These are phyloP conservation scores for Acanthochromis polyacanthus DNA, from an alignment of 2,113 vertebrate species.

Conservation along the genomic window DNA sequence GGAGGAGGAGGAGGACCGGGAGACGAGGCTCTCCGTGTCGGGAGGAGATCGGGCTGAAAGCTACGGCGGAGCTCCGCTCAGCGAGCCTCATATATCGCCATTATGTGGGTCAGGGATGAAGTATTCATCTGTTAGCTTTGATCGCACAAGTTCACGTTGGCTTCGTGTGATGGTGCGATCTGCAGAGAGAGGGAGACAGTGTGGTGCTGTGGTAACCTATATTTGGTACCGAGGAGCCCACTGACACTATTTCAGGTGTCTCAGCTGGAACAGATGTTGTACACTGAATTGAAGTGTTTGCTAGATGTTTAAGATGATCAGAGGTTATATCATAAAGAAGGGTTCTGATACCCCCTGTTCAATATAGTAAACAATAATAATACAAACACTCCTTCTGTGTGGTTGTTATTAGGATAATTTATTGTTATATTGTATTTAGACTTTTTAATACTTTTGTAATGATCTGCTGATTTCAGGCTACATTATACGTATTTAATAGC, in stretches of 20 bases:
- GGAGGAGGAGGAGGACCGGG: conserved; percentile 32
- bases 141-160: conserved; percentile 39
- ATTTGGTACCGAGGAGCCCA: conserved; percentile 49
- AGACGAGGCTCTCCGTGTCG: conserved; percentile 4
- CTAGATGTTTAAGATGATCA: too few species aligned
- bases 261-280: neutral
- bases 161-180: conserved; percentile 52
- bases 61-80: conserved; percentile 31
- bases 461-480: too few species aligned
- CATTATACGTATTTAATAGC: too few species aligned
- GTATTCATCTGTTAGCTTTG: conserved; percentile 63
- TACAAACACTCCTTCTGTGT: too few species aligned
- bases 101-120: conserved; percentile 79
- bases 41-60: conserved; percentile 22
- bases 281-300: too few species aligned
- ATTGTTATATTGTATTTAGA: too few species aligned
- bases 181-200: conserved; percentile 1
- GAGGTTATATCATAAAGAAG: too few species aligned
- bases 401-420: too few species aligned
- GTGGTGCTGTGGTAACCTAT: conserved; percentile 51
- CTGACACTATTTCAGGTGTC: conserved; percentile 37
- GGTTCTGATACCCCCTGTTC: too few species aligned
- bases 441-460: too few species aligned
- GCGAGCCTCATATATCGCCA: conserved; percentile 53
- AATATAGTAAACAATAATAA: too few species aligned